phyloP scores from a whole-genome alignment of 92 coral and sea anemone species.

The Scolanthus callimorphus region DNA sequence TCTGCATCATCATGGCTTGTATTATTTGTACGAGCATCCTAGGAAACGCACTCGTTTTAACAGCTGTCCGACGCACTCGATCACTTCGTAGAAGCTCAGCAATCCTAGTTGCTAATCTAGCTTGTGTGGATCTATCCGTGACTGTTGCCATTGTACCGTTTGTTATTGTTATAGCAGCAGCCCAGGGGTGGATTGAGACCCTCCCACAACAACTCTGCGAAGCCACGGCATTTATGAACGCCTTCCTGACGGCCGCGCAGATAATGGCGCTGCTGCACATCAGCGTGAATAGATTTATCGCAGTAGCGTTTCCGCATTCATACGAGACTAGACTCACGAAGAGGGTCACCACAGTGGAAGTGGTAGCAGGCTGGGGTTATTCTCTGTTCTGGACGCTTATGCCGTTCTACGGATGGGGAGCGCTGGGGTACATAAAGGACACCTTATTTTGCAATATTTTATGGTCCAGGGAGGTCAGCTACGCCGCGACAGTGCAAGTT shows the following conservation, averaged over 20 bases:
- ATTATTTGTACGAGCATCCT: conserved; percentile 56
- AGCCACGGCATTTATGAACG: conserved; percentile 82
- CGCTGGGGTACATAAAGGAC: conserved; percentile 74
- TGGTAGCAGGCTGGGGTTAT: conserved; percentile 59
- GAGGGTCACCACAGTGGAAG: conserved; percentile 52
- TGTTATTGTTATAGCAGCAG: conserved; percentile 70
- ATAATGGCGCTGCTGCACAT: conserved; percentile 86
- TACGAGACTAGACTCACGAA: conserved; percentile 79
- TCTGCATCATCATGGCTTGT: conserved; percentile 48
- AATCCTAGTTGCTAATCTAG: conserved; percentile 74
- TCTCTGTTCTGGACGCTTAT: conserved; percentile 78
- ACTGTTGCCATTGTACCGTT: conserved; percentile 83
- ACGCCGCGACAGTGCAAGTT: conserved; percentile 67
- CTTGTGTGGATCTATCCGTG: conserved; percentile 79
- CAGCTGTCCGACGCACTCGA: conserved; percentile 74
- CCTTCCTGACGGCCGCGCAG: conserved; percentile 96
- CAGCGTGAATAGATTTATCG: conserved; percentile 82
- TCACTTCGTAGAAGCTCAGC: conserved; percentile 74
- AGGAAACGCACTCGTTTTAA: conserved; percentile 70
- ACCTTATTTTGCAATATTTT: conserved; percentile 85
- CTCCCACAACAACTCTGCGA: conserved; percentile 53
- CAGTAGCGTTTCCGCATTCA: conserved; percentile 77
- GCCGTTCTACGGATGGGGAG: conserved; percentile 98
- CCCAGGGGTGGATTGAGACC: conserved; percentile 43
- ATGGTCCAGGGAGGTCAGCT: conserved; percentile 69